A percentile compares a stretch with the other conserved stretches of the same genome.
Evolutionary conservation across 2,888 invertebrate genomes (phyloP).

Genomic region (Actias luna): DNA sequence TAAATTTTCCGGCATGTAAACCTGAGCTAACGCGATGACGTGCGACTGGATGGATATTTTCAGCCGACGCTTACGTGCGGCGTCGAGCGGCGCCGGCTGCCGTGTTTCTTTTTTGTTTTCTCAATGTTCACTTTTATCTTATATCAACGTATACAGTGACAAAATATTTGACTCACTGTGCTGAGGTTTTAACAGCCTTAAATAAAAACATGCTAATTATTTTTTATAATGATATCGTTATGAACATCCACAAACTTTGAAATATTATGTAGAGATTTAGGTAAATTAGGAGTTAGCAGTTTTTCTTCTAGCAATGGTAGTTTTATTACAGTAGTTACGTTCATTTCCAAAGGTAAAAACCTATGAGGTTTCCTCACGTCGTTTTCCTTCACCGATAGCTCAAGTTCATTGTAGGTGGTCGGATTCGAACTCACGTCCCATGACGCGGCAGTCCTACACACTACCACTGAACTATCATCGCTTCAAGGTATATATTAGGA

Average conservation of each 20-base stretch:
- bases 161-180: constrained; percentile 25
- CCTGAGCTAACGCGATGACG: constrained; percentile 31
- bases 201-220: background rate
- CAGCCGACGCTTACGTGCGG: constrained; percentile 46
- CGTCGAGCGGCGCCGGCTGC: constrained; percentile 53
- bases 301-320: too few relatives aligned
- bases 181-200: background rate
- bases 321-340: too few relatives aligned
- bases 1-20: constrained; percentile 40
- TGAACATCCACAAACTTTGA: background rate
- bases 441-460: too few relatives aligned
- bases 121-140: constrained; percentile 28
- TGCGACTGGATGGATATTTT: constrained; percentile 55
- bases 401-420: too few relatives aligned
- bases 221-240: background rate
- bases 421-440: too few relatives aligned
- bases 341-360: too few relatives aligned
- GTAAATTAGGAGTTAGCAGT: too few relatives aligned
- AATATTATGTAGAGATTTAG: too few relatives aligned
- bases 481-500: too few relatives aligned
- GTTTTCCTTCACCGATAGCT: too few relatives aligned
- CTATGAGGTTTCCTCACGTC: too few relatives aligned
- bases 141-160: constrained; percentile 12
- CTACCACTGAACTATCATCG: too few relatives aligned
- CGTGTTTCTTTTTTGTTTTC: constrained; percentile 50